These are phyloP conservation scores for Triplophysa dalaica DNA, from an alignment of 2,113 vertebrate species.

Conservation along the genomic window DNA sequence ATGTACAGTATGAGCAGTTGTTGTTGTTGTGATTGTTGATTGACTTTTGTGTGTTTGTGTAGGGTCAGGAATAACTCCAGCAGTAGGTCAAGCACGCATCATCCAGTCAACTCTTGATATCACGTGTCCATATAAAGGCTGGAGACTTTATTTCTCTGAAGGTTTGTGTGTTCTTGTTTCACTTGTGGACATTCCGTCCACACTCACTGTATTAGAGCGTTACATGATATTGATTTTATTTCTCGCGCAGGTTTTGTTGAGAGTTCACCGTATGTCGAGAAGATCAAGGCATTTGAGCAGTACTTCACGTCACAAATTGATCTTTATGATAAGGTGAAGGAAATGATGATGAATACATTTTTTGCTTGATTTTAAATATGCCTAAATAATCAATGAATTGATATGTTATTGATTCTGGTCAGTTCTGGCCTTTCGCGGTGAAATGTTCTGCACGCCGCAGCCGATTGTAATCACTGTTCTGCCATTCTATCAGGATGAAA, in stretches of 20 bases:
- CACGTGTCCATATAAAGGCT: constrained; percentile 87
- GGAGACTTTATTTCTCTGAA: constrained; percentile 94
- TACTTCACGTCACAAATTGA: constrained; percentile 87
- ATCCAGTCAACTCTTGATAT: constrained; percentile 80
- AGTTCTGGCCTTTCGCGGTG: too few species aligned
- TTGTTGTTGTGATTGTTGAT: background rate
- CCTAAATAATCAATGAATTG: too few species aligned
- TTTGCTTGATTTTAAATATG: too few species aligned
- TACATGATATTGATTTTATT: background rate
- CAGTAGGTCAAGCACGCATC: constrained; percentile 55
- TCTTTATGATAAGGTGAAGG: constrained; percentile 91
- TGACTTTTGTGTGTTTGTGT: background rate
- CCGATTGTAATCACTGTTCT: background rate
- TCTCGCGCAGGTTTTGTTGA: constrained; percentile 80
- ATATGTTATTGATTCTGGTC: too few species aligned
- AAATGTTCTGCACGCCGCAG: too few species aligned
- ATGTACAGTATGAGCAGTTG: too few species aligned
- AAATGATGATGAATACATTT: too few species aligned
- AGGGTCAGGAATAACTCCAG: constrained; percentile 48
- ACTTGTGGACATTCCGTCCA: too few species aligned
- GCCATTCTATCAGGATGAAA: constrained; percentile 85
- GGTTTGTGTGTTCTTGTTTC: constrained; percentile 76
- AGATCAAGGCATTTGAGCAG: constrained; percentile 90
- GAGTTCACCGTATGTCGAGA: constrained; percentile 82
- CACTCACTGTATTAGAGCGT: background rate